phyloP scores from a whole-genome alignment of 2,888 invertebrate species.

The Trachelus tabidus region DNA sequence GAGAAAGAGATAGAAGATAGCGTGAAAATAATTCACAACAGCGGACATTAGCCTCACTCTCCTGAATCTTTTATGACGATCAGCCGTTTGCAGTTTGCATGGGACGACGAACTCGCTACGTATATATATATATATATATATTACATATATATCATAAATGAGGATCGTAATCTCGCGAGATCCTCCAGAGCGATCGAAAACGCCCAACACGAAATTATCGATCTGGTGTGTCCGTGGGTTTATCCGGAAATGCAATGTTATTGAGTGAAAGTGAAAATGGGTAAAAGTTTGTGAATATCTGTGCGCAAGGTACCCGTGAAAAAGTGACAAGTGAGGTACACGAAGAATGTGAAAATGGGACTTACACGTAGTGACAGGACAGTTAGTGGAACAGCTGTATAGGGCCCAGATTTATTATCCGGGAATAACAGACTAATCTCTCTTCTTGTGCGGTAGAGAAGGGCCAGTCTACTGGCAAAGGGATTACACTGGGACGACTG shows the following conservation, averaged over 20 bases:
- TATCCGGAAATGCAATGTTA: not conserved
- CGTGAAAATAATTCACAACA: constrained; percentile 6
- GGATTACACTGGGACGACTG: not conserved
- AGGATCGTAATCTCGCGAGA: not conserved
- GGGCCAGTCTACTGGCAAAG: not conserved
- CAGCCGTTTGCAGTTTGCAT: constrained; percentile 9
- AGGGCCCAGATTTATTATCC: not conserved
- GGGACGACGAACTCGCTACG: not conserved
- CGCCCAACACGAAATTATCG: not conserved
- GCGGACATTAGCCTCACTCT: constrained; percentile 38
- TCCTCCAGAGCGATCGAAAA: not conserved
- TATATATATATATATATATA: not conserved
- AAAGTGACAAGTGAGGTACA: not conserved
- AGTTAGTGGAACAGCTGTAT: not conserved
- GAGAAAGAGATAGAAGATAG: constrained; percentile 19
- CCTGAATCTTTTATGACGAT: constrained; percentile 40
- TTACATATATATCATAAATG: not conserved
- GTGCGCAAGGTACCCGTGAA: not conserved
- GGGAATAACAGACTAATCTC: not conserved
- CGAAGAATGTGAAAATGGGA: not conserved
- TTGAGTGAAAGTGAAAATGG: not conserved
- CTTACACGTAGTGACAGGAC: not conserved
- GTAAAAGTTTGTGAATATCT: not conserved
- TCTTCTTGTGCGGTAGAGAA: not conserved
- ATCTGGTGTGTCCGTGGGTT: not conserved